Base-by-base conservation (phyloP, 2,888 invertebrate species). In the Dolichopus griseipennis region DNA sequence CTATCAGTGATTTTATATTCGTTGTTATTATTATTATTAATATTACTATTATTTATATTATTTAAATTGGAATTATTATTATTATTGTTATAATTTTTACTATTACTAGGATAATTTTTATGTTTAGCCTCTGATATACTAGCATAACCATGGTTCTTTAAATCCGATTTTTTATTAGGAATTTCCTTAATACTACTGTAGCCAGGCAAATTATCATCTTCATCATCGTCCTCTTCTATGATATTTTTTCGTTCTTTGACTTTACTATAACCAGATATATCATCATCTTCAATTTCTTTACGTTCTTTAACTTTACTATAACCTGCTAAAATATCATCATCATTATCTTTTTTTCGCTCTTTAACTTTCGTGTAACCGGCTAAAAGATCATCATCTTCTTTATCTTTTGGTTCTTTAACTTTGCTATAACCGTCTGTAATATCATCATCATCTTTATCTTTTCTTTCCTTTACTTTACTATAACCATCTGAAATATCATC, bases 101-200 rank as follows among this genome's bases (percentile, higher is more conserved):
- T 65, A 63, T 5, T 27, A 27, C 8, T 63, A 27, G 27, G 12
- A 65, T 73, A 74, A 20, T 71, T 73, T 68, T 64, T 34, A 67
- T 72, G 73, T 70, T 73, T 78, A 3, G 79, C 75, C 69, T 80
- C 81, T 68, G 76, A 71, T 66, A 82, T 81, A 71, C 82, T 82
- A 64, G 82, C 81, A 71, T 82, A 82, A 68, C 77, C 75, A 65
- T 73, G 74, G 67, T 74, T 73, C 62, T 70, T 70, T 61, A 75
- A 75, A 67, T 77, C 77, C 71, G 76, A 76, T 15, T 76, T 76
- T 15, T 43, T 18, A 22, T 64, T 22, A 10, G 43, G 52, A 61
- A 65, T 67, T 67, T 68, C 69, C 37, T 69, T 70, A n/a, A 69
- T 70, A 34, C 69, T 65, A 64, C 72, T 72, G 62, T 72, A 72